These are phyloP conservation scores for Sanderia malayensis DNA, from an alignment of 30 jellyfish, hydroid and myxozoan species.

Conservation along the genomic window DNA sequence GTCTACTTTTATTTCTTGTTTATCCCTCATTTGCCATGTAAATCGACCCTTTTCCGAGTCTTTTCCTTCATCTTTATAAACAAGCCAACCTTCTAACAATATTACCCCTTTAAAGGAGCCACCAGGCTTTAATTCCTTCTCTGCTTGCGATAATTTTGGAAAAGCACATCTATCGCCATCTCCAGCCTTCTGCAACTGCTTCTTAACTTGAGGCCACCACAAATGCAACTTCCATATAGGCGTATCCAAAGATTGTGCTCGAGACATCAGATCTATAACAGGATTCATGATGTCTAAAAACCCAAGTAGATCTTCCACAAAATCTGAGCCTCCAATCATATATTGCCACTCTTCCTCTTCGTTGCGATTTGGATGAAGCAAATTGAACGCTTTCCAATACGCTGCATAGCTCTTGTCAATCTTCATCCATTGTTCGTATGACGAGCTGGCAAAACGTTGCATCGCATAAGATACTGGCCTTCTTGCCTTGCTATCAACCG, in stretches of 20 bases:
- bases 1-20: constrained; percentile 6
- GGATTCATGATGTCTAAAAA: constrained; percentile 33
- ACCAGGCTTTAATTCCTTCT: constrained; percentile 12
- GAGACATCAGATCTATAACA: constrained; percentile 21
- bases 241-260: constrained; percentile 28
- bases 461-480: constrained; percentile 37
- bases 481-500: background rate
- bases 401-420: constrained; percentile 10
- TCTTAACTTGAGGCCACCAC: constrained; percentile 40
- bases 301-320: constrained; percentile 31
- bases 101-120: constrained; percentile 19
- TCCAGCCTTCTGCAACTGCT: constrained; percentile 20
- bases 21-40: constrained; percentile 7
- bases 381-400: constrained; percentile 14
- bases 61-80: constrained; percentile 1
- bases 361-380: constrained; percentile 12
- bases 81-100: constrained; percentile 39
- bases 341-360: constrained; percentile 42
- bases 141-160: constrained; percentile 17
- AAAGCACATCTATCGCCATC: too few species aligned
- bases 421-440: constrained; percentile 26
- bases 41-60: constrained; percentile 2
- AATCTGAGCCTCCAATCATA: constrained; percentile 31
- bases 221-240: constrained; percentile 18
- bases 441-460: constrained; percentile 25